A percentile compares a stretch with the other conserved stretches of the same genome.
phyloP scores from a whole-genome alignment of 2,797 vertebrate genomes.

The Paguma larvata region DNA sequence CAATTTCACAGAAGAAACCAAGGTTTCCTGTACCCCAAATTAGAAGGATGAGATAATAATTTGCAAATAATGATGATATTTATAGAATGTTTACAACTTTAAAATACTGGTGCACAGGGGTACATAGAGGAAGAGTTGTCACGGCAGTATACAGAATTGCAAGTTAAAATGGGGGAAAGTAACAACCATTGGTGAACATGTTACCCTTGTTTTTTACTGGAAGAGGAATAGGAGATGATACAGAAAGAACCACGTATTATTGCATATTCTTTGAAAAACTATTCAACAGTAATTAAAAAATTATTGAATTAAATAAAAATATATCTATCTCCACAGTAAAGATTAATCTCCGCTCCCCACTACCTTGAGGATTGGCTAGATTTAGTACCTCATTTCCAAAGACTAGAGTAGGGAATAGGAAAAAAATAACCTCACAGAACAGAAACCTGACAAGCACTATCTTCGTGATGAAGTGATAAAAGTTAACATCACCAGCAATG shows the following conservation, averaged over 20 bases:
- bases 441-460: neutral
- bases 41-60: neutral
- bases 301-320: neutral
- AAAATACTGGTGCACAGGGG: neutral
- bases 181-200: neutral
- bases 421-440: neutral
- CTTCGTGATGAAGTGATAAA: neutral
- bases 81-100: neutral
- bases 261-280: neutral
- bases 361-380: neutral
- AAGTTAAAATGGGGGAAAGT: neutral
- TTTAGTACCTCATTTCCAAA: neutral
- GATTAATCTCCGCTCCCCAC: neutral
- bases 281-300: neutral
- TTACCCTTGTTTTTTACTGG: neutral
- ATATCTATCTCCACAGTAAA: neutral
- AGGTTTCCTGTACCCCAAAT: neutral
- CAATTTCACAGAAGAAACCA: neutral
- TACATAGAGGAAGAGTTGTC: neutral
- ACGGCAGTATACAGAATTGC: neutral
- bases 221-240: neutral
- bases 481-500: neutral
- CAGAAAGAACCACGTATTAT: neutral
- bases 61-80: constrained; percentile 1
- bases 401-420: neutral